Evolutionary conservation across 37 sponge, comb jelly and placozoan species (phyloP), one percentile per base, ranked within the genome.

Genomic region (Halichondria panicea): DNA sequence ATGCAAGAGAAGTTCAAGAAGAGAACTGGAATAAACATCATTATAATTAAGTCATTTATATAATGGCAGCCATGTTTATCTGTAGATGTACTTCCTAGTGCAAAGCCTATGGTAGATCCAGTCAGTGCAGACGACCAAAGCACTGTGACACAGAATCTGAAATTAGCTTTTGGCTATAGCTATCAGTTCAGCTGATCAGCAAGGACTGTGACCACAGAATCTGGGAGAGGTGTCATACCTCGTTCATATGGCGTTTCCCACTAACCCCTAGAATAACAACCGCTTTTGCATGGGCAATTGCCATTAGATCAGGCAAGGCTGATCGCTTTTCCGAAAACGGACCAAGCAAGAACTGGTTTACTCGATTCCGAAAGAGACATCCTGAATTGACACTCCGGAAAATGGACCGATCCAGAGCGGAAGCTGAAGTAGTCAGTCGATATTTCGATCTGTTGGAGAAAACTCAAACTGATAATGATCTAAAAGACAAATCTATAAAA

Each of bases 251-350:
- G 52, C 15, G 66, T 7, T 65, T 15, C 41, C 66, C 66, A 27
- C 27, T 69, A 7, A 69, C 50, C 4, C 25, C 50, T 4, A 69
- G 4, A 13, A 69, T 69, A 52, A 27, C 52, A 11, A 43, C 13
- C 12, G 52, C 52, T n/a, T 69, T 43, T 45, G 70, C 70, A 35
- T 69, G 70, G 70, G 70, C 70, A 7, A 45, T 69, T 22, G 15
- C 70, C n/a, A 46, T 45, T 6, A 12, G 70, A 8, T 69, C 70
- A 22, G 70, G 70, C 11, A 69, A 31, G 15, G 41, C 21, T 37
- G 66, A 65, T 65, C 18, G 66, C 12, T 65, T 65, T 44, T 8
- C n/a, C 12, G 70, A 69, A 31, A 8, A 45, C 4, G 70, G 50
- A 4, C 70, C 50, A 18, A 27, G 70, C 8, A 44, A 45, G 70